phyloP scores from a whole-genome alignment of 2,797 vertebrate species.

The Myiotriccus ornatus region DNA sequence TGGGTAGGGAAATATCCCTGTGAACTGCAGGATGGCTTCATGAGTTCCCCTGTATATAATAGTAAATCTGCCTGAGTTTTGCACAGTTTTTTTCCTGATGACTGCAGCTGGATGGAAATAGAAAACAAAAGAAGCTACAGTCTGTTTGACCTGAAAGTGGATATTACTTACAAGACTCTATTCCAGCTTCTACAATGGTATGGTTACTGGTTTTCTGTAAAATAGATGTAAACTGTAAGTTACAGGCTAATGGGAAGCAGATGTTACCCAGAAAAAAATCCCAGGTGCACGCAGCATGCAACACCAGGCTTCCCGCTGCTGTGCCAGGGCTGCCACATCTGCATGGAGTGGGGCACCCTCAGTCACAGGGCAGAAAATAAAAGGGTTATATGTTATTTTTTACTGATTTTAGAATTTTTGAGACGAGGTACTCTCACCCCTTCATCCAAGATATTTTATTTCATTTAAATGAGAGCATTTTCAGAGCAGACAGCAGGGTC shows the following conservation, averaged over 20 bases:
- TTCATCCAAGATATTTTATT: neutral
- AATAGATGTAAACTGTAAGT: neutral
- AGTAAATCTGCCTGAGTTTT: neutral
- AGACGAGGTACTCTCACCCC: neutral
- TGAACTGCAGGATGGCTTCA: neutral
- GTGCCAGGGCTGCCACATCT: neutral
- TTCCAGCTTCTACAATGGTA: neutral
- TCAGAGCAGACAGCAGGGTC: neutral
- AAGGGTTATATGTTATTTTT: neutral
- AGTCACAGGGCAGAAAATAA: neutral
- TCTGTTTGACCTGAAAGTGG: neutral
- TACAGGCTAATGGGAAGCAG: conserved; percentile 14
- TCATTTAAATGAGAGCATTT: neutral
- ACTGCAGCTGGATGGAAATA: neutral
- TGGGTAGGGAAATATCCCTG: neutral
- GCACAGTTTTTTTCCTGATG: neutral
- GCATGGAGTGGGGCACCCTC: neutral
- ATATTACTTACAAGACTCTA: neutral
- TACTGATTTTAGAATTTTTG: neutral
- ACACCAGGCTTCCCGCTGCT: neutral
- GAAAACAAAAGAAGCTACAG: neutral
- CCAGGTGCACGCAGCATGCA: neutral
- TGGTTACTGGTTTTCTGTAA: neutral
- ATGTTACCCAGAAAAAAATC: neutral
- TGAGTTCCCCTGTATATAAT: neutral